These are phyloP conservation scores for Tachycineta bicolor DNA, from an alignment of 2,113 vertebrate genomes.

Conservation along the genomic window DNA sequence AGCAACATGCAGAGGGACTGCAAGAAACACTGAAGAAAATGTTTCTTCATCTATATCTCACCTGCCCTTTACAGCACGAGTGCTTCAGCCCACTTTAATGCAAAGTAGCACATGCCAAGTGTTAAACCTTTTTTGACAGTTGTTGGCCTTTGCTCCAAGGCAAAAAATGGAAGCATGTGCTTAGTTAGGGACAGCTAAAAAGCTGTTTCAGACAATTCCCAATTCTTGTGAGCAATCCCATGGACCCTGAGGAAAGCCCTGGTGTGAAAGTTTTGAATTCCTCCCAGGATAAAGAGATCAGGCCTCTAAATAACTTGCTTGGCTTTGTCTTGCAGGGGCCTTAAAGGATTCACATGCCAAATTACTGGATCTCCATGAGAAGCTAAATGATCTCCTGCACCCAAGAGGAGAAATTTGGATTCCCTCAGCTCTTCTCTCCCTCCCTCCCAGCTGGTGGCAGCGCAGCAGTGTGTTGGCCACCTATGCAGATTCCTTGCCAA, in stretches of 20 bases:
- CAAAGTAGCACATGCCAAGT: background rate
- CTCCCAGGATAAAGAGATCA: background rate
- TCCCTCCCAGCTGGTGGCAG: background rate
- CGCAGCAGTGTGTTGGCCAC: accelerated
- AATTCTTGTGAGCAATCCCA: background rate
- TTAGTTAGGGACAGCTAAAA: background rate
- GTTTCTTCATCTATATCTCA: background rate
- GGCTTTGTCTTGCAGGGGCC: background rate
- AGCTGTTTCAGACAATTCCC: background rate
- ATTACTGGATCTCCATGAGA: background rate
- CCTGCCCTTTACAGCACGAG: background rate
- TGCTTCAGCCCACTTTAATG: background rate
- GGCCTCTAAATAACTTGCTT: background rate
- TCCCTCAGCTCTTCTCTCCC: background rate
- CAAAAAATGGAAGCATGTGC: background rate
- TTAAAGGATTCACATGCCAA: background rate
- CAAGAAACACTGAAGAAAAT: background rate
- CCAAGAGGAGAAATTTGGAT: background rate
- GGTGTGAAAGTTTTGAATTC: background rate
- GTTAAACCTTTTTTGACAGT: background rate
- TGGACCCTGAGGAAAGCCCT: background rate
- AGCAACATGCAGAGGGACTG: accelerated
- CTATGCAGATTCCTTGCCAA: accelerated
- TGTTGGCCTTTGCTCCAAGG: background rate
- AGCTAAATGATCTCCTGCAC: background rate